Evolutionary conservation across 2,113 vertebrate genomes (phyloP).

Genomic region (Cephalopholis sonnerati): DNA sequence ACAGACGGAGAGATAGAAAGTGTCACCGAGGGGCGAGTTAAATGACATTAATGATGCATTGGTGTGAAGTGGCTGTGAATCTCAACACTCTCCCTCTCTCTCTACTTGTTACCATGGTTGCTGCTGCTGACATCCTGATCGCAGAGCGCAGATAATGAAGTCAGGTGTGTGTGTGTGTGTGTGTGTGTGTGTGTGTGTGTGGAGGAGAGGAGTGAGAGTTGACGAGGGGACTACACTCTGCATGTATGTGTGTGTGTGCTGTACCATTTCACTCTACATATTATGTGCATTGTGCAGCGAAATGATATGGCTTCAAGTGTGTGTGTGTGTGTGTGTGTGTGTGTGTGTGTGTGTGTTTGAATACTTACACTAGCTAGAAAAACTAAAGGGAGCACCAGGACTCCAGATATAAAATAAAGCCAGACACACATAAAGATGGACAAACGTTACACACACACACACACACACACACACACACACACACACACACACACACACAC

Average conservation of each 20-base stretch:
- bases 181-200: slow-evolving; percentile 31
- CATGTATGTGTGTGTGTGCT: neutral
- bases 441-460: neutral
- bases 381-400: neutral
- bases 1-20: slow-evolving; percentile 62
- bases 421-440: slow-evolving; percentile 18
- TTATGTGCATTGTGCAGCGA: neutral
- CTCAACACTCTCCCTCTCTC: slow-evolving; percentile 44
- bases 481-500: neutral
- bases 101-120: slow-evolving; percentile 66
- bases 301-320: slow-evolving; percentile 2
- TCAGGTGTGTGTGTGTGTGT: slow-evolving; percentile 59
- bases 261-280: neutral
- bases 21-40: slow-evolving; percentile 70
- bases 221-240: slow-evolving; percentile 17
- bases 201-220: neutral
- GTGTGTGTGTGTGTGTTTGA: neutral
- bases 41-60: slow-evolving; percentile 79
- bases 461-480: too few species aligned
- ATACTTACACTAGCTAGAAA: neutral
- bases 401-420: neutral
- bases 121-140: slow-evolving; percentile 70
- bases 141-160: slow-evolving; percentile 70
- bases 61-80: slow-evolving; percentile 76
- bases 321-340: neutral